Evolutionary conservation across 2,797 vertebrate genomes (phyloP), one percentile per base, ranked within the genome.

Genomic region (Argya squamiceps): DNA sequence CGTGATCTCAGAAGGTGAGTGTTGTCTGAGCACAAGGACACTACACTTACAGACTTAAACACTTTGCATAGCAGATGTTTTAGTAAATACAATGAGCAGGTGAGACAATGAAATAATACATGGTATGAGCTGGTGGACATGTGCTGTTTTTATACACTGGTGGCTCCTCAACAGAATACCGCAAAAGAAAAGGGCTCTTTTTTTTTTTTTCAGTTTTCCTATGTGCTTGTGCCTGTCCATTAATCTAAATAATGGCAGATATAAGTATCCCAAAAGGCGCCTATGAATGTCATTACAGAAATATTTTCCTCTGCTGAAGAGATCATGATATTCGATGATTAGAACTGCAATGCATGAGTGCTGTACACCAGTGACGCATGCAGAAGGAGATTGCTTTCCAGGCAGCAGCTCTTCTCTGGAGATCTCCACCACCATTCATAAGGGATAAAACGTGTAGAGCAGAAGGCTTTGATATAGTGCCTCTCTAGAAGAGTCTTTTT

Each of bases 261-360:
- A 18, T 13, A 89, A 47, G 5, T 18, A 46, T 41, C 27, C 29
- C 36, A 50, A 50, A 90, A 91, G n/a, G 47, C 49, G 27, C 6
- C 36, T 64, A 7, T 39, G 60, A 63, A 52, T 80, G 70, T 29
- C 44, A 64, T 14, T 82, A 77, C 32, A 79, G 43, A 78, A 85
- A 36, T 22, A 46, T 83, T 81, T 34, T 53, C 37, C 68, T 13
- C 50, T 86, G 68, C 29, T 76, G 84, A 92, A 89, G 77, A 93
- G 70, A 49, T 36, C 2, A n/a, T 32, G 83, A 27, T 4, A 0
- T 68, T 83, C 47, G 73, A 0, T 50, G 23, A 75, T 82, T 59
- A 67, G 84, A 37, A 59, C 47, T 84, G 15, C 59, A 46, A n/a
- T n/a, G 41, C 10, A 29, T 26, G 23, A 50, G 19, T 64, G 29